Conservation (phyloP, 2,888 invertebrate genomes). For the Volucella inanis region DNA sequence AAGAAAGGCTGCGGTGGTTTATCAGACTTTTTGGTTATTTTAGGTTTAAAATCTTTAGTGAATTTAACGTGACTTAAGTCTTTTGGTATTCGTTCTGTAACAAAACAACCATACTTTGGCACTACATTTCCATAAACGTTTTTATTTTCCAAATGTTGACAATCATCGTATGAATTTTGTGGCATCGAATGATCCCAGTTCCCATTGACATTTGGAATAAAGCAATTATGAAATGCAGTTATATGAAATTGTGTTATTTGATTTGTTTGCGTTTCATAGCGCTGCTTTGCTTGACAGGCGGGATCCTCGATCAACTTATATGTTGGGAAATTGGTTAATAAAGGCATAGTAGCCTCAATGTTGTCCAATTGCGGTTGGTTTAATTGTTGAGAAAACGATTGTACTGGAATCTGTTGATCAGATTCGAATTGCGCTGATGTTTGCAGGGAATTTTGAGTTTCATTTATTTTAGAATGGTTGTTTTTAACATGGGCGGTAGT, state of each 20-base stretch:
- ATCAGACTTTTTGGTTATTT: constrained; percentile 68
- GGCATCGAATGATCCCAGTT: constrained; percentile 83
- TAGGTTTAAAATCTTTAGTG: constrained; percentile 71
- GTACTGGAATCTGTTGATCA: background rate
- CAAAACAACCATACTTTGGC: constrained; percentile 81
- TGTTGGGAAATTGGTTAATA: constrained; percentile 65
- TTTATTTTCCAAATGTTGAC: constrained; percentile 57
- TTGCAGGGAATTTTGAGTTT: constrained; percentile 1
- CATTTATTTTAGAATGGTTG: constrained; percentile 27
- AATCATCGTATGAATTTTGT: constrained; percentile 19
- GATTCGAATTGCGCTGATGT: constrained; percentile 18
- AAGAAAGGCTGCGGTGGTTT: constrained; percentile 77
- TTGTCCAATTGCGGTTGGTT: constrained; percentile 8
- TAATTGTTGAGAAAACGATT: constrained; percentile 8
- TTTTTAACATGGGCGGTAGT: background rate
- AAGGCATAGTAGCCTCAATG: constrained; percentile 28
- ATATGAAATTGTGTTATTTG: constrained; percentile 84
- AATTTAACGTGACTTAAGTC: constrained; percentile 79
- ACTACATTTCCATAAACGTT: constrained; percentile 79
- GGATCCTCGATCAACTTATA: constrained; percentile 79
- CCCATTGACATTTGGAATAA: constrained; percentile 86
- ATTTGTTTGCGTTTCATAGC: constrained; percentile 80
- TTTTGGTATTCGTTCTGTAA: constrained; percentile 80
- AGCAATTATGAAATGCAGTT: constrained; percentile 84
- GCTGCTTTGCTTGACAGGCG: constrained; percentile 80